These are phyloP conservation scores for Thymelicus lineola DNA, from an alignment of 2,888 invertebrate species.

Conservation along the genomic window DNA sequence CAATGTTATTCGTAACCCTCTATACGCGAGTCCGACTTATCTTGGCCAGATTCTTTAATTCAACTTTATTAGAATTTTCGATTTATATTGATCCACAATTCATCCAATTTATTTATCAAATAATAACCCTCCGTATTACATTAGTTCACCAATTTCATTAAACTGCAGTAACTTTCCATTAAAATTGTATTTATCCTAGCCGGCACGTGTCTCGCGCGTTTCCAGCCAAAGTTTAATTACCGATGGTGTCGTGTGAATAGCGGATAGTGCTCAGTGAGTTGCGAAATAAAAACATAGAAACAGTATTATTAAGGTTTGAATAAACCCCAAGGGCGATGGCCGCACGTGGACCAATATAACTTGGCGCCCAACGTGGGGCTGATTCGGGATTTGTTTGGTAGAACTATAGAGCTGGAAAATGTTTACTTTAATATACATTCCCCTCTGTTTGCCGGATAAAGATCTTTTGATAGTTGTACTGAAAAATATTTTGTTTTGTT, in stretches of 20 bases:
- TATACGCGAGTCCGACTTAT: too few species aligned
- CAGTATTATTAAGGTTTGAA: slow-evolving; percentile 51
- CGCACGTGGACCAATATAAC: slow-evolving; percentile 45
- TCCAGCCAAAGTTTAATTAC: slow-evolving; percentile 16
- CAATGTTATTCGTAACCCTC: too few species aligned
- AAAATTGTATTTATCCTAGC: slow-evolving; percentile 21
- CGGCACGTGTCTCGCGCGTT: slow-evolving; percentile 40
- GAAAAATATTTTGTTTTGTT: slow-evolving; percentile 18
- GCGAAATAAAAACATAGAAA: slow-evolving; percentile 64
- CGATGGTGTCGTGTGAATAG: slow-evolving; percentile 18
- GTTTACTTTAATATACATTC: slow-evolving; percentile 41
- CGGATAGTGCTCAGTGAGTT: slow-evolving; percentile 52
- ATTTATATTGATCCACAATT: too few species aligned
- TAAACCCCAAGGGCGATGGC: slow-evolving; percentile 44
- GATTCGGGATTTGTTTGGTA: slow-evolving; percentile 33
- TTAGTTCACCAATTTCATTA: slow-evolving; percentile 17
- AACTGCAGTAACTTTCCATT: slow-evolving; percentile 18
- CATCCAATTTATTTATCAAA: too few species aligned
- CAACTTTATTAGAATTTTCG: too few species aligned
- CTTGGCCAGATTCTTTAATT: too few species aligned
- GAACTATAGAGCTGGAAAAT: slow-evolving; percentile 23
- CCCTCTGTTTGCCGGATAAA: slow-evolving; percentile 55
- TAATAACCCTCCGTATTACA: slow-evolving; percentile 8
- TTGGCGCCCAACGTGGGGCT: slow-evolving; percentile 56
- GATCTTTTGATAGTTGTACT: slow-evolving; percentile 31